Percentiles rank a stretch among this genome's conserved stretches.
These are phyloP conservation scores for Pao palembangensis DNA, from an alignment of 2,113 vertebrate genomes.

Conservation along the genomic window DNA sequence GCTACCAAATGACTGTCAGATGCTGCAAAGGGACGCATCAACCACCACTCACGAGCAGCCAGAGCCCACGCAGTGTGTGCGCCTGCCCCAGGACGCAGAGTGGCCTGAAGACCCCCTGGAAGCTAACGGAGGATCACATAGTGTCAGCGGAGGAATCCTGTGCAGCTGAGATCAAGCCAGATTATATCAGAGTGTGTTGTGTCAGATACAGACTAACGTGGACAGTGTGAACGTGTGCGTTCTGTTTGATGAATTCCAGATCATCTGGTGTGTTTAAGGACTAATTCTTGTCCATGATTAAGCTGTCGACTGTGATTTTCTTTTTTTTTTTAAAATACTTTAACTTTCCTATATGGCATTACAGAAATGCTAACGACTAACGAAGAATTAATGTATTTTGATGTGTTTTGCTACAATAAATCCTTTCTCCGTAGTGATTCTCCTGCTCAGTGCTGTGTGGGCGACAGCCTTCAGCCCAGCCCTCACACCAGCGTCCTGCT, in stretches of 20 bases:
- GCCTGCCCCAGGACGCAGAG: slow-evolving; percentile 18
- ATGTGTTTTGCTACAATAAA: no score
- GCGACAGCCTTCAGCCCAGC: no score
- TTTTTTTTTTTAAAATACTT: neutral
- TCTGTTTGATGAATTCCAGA: no score
- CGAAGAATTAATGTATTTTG: neutral
- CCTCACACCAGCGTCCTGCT: no score
- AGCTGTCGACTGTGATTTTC: neutral
- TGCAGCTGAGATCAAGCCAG: slow-evolving; percentile 42
- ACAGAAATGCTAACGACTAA: slow-evolving; percentile 3
- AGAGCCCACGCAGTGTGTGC: neutral
- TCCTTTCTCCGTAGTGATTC: no score
- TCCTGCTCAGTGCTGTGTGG: no score
- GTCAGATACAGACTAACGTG: no score
- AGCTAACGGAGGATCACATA: slow-evolving; percentile 2
- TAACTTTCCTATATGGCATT: neutral
- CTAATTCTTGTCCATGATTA: neutral
- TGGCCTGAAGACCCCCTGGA: slow-evolving; percentile 8
- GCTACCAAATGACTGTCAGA: slow-evolving; percentile 41
- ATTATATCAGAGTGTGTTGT: no score
- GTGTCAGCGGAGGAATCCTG: slow-evolving; percentile 42
- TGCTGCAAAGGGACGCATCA: slow-evolving; percentile 51
- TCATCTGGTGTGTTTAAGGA: neutral
- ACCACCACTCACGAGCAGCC: slow-evolving; percentile 41
- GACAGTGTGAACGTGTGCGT: no score